Evolutionary conservation across 2,797 vertebrate species (phyloP), one percentile per base, ranked within the genome.

Genomic region (Nyctibius grandis): DNA sequence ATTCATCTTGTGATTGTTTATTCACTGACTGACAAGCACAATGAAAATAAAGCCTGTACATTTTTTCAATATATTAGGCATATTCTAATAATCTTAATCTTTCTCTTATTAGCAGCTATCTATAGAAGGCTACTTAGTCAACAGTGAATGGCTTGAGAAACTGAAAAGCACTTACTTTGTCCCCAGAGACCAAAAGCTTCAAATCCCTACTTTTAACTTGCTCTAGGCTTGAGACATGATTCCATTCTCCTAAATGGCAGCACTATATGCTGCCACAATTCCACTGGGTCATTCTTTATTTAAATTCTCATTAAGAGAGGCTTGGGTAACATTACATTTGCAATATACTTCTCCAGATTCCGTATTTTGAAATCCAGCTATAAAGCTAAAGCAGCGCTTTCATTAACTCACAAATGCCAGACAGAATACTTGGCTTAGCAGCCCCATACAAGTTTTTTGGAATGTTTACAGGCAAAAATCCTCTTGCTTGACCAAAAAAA

Each of bases 211-310:
- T 95, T 95, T 95, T 56, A 79, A 92, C 70, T 75, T 73, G 48
- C 78, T 87, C 36, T 68, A 51, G 53, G 92, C 78, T 85, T 83
- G 75, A 83, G 88, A 92, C 78, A 77, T n/a, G 28, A 95, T 76
- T 94, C 88, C 61, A 47, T 89, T 85, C 90, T 96, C 63, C 81
- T 85, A 40, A 96, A 92, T 22, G 19, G 91, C 88, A 85, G 86
- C 75, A 65, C 64, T 78, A 89, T 40, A 56, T 72, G 69, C 40
- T 91, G 60, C 86, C 87, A 85, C 80, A 92, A 95, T 95, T 89
- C 96, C 90, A 85, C 81, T 63, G 95, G 92, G 90, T 96, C 91
- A 96, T 97, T 83, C 93, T 75, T 88, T 89, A 97, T 94, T 95
- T 67, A 97, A 95, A 96, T 96, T 89, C 86, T 95, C 95, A 44